Evolutionary conservation across 2,888 invertebrate species (phyloP), one percentile per base, ranked within the genome.

Genomic region (Drosophila nigricruria): DNA sequence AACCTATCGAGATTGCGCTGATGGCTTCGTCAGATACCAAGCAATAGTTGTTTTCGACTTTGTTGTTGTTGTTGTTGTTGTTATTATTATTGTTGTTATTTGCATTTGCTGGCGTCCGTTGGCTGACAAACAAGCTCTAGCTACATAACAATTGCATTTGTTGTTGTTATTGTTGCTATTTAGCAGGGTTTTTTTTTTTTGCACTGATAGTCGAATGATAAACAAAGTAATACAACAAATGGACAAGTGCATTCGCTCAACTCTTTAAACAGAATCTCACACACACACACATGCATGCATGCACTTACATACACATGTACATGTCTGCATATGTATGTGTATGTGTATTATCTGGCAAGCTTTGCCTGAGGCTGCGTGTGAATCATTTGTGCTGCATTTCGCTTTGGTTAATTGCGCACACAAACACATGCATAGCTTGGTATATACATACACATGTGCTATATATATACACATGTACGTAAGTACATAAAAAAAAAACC

Each of bases 371-470:
- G 65, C 82, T 88, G 73, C 70, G 77, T 73, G 82, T 65, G 52
- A 70, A 66, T 73, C 63, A 70, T 78, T 80, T 70, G 57, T 54
- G 42, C 57, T 63, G 67, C 66, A 74, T 77, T 69, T 73, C 73
- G 56, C 77, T 84, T 72, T 71, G 77, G 86, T 74, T 85, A 85
- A 80, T 82, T 88, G 69, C 82, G 53, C 71, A 62, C 56, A 75
- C 14, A 27, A n/a, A 25, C 16, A 49, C 30, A 38, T 56, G 50
- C 54, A 47, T 14, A 50, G 10, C 2, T 18, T 2, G 16, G 9
- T 18, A 14, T 43, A 43, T n/a, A n/a, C 5, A 16, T 23, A 42
- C 36, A 25, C 25, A n/a, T 30, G 14, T 61, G 5, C 5, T 30
- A 27, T 36, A 50, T 52, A 18, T 18, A 64, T 30, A 36, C 30